Conservation (phyloP, 2,888 invertebrate species). For the Lepas anatifera region DNA sequence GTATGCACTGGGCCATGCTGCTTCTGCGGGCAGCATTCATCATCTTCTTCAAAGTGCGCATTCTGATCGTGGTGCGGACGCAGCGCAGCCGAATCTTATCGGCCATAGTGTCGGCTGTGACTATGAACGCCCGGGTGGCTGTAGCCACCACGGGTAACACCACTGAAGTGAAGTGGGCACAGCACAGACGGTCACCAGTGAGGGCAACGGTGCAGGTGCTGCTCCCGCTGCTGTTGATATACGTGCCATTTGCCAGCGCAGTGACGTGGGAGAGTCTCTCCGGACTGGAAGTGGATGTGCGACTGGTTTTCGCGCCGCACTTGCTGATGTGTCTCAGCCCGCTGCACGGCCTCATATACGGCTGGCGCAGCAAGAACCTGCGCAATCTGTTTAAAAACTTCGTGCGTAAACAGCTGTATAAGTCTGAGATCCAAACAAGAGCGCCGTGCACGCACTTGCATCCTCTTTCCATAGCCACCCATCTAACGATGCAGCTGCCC, state of each 20-base stretch:
- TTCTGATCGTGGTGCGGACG: not conserved
- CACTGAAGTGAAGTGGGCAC: not conserved
- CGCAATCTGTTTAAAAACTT: not conserved
- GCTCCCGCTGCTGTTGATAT: not conserved
- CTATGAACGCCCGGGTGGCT: conserved; percentile 6
- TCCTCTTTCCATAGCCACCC: not conserved
- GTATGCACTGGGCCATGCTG: not conserved
- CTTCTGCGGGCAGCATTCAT: conserved; percentile 4
- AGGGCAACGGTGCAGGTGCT: not conserved
- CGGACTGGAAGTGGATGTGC: not conserved
- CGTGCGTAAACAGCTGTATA: conserved; percentile 1
- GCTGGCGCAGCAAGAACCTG: conserved; percentile 1
- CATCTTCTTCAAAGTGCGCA: conserved; percentile 2
- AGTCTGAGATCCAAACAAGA: conserved; percentile 7
- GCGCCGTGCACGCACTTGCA: not conserved
- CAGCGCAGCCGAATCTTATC: conserved; percentile 1
- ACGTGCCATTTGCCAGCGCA: not conserved
- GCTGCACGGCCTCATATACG: not conserved
- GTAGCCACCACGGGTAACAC: not conserved
- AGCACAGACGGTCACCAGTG: not conserved
- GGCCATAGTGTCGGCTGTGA: conserved; percentile 10
- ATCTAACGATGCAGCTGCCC: conserved; percentile 5
- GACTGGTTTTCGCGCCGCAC: not conserved
- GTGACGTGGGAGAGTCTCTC: not conserved
- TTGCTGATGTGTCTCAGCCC: not conserved